Base-by-base conservation (phyloP, 2,797 vertebrate species). In the Neosilurus mollespiculum region DNA sequence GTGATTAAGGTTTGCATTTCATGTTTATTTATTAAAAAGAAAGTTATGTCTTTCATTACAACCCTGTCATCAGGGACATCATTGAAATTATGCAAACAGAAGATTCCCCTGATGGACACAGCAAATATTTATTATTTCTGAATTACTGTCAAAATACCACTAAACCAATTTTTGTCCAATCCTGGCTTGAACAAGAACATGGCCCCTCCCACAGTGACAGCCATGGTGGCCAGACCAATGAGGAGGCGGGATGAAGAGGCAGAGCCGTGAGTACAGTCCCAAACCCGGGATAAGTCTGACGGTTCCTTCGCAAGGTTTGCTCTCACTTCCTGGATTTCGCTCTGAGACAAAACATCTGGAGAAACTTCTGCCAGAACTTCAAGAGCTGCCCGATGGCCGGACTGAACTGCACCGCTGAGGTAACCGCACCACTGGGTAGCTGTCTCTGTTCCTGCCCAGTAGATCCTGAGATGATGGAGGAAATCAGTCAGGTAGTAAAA, bases 391-490 rank as follows among this genome's bases (percentile, higher is more conserved):
- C 94, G 89, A 43, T 92, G 90, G 18, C 94, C 94, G 0, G 94
- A 85, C 84, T 95, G 94, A 61, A 95, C 84, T 0, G 94, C 94
- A 0, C 94, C 94, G 1, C 91, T 93, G 90, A 94, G 91, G 88
- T 94, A 95, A 0, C 94, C 94, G 16, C 94, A 94, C 94, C 94
- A 95, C 26, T 85, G 89, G 9, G 92, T 94, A 58, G 93, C 94
- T 1, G 94, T 95, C 86, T 95, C 94, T 0, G 94, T 94, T 54
- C 94, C 94, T 1, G 93, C 93, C 94, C 94, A 95, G 51, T 93
- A 88, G 78, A 95, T 92, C 91, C 94, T 95, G 88, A 20, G 15
- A 78, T 22, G 61, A 71, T 7, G 64, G 12, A 80, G 66, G 20
- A 24, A 34, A 9, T n/a, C 24, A 15, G 15, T 34, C 1, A 79